Evolutionary conservation across 2,888 invertebrate genomes (phyloP).

Genomic region (Eudasyphora cyanicolor): DNA sequence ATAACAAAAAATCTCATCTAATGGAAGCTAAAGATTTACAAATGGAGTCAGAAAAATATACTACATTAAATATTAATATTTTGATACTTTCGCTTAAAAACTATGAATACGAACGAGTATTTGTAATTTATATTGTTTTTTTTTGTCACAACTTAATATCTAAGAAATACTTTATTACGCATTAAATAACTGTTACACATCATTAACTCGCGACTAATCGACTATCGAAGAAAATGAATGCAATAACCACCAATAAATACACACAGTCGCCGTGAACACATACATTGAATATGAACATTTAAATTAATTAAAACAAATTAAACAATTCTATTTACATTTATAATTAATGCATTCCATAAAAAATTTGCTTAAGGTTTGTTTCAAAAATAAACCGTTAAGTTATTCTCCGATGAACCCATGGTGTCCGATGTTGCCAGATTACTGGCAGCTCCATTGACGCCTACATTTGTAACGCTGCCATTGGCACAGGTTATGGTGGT

Average conservation of each 20-base stretch:
- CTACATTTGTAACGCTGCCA: conserved; percentile 63
- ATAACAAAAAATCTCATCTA: conserved; percentile 43
- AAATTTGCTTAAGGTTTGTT: neutral
- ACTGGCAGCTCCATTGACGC: conserved; percentile 71
- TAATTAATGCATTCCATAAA: neutral
- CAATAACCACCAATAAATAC: conserved; percentile 30
- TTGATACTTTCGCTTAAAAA: neutral
- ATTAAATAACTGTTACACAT: conserved; percentile 19
- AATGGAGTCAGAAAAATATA: conserved; percentile 47
- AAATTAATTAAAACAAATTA: conserved; percentile 54
- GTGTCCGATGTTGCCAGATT: conserved; percentile 76
- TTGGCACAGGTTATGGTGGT: conserved; percentile 65
- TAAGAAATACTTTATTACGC: conserved; percentile 17
- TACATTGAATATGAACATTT: conserved; percentile 63
- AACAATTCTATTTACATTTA: neutral
- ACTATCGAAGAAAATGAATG: neutral
- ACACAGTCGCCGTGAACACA: conserved; percentile 46
- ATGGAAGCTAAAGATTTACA: conserved; percentile 63
- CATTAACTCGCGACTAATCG: conserved; percentile 8
- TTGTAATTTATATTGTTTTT: too few relatives aligned
- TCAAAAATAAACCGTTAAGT: conserved; percentile 83
- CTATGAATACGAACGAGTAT: neutral
- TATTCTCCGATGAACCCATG: conserved; percentile 81
- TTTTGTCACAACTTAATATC: neutral
- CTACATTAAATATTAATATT: neutral